Percentiles rank a stretch among this genome's conserved stretches.
Evolutionary conservation across 2,888 invertebrate species (phyloP).

Genomic region (Agrotis exclamationis): DNA sequence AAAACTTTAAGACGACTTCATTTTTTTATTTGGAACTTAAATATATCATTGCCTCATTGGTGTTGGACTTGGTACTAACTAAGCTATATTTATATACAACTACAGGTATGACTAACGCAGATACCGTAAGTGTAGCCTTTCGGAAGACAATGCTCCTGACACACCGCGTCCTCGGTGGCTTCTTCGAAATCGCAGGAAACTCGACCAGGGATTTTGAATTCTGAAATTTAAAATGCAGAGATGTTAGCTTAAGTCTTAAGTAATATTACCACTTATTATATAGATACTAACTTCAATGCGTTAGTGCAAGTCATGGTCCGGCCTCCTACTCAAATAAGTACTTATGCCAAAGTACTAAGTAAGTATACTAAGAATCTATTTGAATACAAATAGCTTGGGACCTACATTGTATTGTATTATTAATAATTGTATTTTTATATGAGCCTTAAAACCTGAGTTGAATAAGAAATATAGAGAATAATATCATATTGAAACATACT

Average conservation of each 20-base stretch:
- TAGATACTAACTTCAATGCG: not conserved
- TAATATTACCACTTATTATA: not conserved
- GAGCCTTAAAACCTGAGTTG: too few species aligned
- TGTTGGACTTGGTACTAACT: slow-evolving; percentile 21
- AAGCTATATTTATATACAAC: slow-evolving; percentile 76
- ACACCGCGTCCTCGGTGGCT: slow-evolving; percentile 77
- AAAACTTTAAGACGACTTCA: slow-evolving; percentile 6
- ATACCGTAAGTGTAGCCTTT: slow-evolving; percentile 86
- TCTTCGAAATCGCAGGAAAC: slow-evolving; percentile 78
- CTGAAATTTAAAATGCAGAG: slow-evolving; percentile 64
- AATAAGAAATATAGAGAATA: too few species aligned
- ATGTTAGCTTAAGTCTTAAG: not conserved
- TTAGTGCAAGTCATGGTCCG: slow-evolving; percentile 32
- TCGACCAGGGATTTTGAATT: slow-evolving; percentile 65
- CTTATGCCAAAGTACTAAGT: not conserved
- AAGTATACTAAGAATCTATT: slow-evolving; percentile 17
- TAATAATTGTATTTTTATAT: too few species aligned
- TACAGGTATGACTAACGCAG: slow-evolving; percentile 82
- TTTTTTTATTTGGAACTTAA: slow-evolving; percentile 49
- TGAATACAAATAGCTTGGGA: slow-evolving; percentile 13
- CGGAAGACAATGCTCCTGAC: slow-evolving; percentile 82
- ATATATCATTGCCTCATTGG: too few species aligned
- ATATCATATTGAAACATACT: too few species aligned
- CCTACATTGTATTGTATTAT: not conserved
- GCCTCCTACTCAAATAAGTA: not conserved